Base-by-base conservation (phyloP, 2,888 invertebrate genomes). In the Trissolcus brochymenae region DNA sequence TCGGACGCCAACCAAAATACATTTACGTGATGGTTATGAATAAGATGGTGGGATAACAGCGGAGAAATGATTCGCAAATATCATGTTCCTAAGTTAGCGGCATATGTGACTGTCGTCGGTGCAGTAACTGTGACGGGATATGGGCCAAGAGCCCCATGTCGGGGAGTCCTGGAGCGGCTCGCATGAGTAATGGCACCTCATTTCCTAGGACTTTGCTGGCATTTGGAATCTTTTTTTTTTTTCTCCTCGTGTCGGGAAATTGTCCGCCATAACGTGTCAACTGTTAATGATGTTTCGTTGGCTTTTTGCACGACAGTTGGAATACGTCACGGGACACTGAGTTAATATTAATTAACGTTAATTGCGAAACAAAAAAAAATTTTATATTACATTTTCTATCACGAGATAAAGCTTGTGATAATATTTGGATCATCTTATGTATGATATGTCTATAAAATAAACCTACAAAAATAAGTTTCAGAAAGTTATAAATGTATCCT, bases 111-210 rank as follows among this genome's bases (percentile, higher is more conserved):
- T 71, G 46, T 62, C 71, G 40, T 66, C 62, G 50, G 66, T 67
- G 76, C 67, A 54, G 59, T 68, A 72, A 76, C 50, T 35, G 35
- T 35, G 54, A 9, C 67, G 60, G 72, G 76, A 72, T 72, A 72
- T 77, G 67, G 72, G 59, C 64, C 76, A 72, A 72, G 59, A 55
- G 59, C 59, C 72, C 64, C 72, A 68, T 67, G 72, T 70, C 60
- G 49, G 49, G 40, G 51, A 74, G 73, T 67, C 17, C 56, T 57
- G 74, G 61, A 61, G 54, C 25, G 25, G 25, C 29, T 57, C 61
- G 61, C 57, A 73, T 78, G 77, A 70, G 65, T 77, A 78, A 78
- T 66, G 70, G 65, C 59, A 46, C 14, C 51, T 74, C 66, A 65
- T 78, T 78, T 73, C 65, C 77, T 65, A 68, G 60, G 72, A 67